These are phyloP conservation scores for Zoanthus gigantus DNA, from an alignment of 92 coral and sea anemone species.

Conservation along the genomic window DNA sequence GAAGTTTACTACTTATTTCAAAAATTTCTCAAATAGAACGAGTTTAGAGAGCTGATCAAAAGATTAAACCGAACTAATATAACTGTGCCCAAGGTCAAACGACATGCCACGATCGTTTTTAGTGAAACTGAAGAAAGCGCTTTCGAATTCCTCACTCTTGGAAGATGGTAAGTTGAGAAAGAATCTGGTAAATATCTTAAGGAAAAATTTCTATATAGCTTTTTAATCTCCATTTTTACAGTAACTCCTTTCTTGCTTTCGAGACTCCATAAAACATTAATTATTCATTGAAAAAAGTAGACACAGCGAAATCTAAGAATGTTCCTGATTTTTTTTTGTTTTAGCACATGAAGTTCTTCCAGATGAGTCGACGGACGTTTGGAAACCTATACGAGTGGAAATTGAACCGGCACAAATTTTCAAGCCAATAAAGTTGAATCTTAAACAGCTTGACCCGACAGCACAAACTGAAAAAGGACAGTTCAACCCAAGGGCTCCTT, in stretches of 20 bases:
- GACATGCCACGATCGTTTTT: slow-evolving; percentile 98
- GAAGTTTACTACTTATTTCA: slow-evolving; percentile 21
- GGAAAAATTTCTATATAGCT: neutral
- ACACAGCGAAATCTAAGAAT: slow-evolving; percentile 70
- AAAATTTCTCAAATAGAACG: slow-evolving; percentile 22
- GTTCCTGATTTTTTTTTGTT: slow-evolving; percentile 53
- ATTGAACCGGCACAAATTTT: slow-evolving; percentile 89
- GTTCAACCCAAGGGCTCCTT: slow-evolving; percentile 76
- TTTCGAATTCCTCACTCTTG: slow-evolving; percentile 61
- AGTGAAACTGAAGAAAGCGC: slow-evolving; percentile 92
- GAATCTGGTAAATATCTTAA: neutral
- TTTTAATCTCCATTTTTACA: neutral
- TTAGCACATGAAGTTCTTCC: slow-evolving; percentile 69
- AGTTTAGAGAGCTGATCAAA: slow-evolving; percentile 55
- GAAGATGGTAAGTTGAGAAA: slow-evolving; percentile 79
- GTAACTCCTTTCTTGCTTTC: slow-evolving; percentile 64
- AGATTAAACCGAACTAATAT: slow-evolving; percentile 64
- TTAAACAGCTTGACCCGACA: slow-evolving; percentile 82
- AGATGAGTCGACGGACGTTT: slow-evolving; percentile 71
- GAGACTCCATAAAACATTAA: slow-evolving; percentile 84
- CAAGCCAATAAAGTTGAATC: slow-evolving; percentile 86
- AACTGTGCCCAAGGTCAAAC: slow-evolving; percentile 70
- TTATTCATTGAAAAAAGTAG: slow-evolving; percentile 78
- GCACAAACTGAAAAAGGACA: slow-evolving; percentile 89
- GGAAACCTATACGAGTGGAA: slow-evolving; percentile 91